phyloP scores from a whole-genome alignment of 1,140 invertebrate species.

The Drosophila punjabiensis region DNA sequence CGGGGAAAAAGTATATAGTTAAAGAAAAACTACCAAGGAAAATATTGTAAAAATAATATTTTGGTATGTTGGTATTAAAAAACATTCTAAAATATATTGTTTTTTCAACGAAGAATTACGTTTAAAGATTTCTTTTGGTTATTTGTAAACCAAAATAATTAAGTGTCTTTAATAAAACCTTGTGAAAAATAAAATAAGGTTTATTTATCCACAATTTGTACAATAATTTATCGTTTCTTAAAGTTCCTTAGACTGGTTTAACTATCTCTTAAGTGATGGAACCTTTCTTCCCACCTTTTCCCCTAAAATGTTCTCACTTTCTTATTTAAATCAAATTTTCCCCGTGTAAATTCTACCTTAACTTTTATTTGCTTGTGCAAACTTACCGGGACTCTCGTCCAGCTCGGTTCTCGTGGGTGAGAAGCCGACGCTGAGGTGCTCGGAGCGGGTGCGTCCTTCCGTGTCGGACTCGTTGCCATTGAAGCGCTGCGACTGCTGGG shows the following conservation, averaged over 20 bases:
- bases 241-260: neutral
- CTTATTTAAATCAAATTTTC: neutral
- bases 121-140: neutral
- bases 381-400: conserved; percentile 85
- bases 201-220: neutral
- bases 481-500: conserved; percentile 67
- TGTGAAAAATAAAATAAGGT: neutral
- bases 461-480: conserved; percentile 85
- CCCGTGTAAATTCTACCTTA: conserved; percentile 45
- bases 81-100: no score
- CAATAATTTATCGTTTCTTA: neutral
- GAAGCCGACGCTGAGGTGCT: conserved; percentile 80
- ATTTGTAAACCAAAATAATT: neutral
- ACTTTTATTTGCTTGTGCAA: conserved; percentile 30
- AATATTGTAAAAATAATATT: neutral
- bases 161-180: neutral
- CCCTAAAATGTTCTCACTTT: neutral
- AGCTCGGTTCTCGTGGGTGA: conserved; percentile 84
- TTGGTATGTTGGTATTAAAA: neutral
- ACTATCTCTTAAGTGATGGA: neutral
- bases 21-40: neutral
- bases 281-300: neutral
- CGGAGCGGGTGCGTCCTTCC: conserved; percentile 81
- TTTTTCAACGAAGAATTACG: neutral
- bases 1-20: neutral